Conservation (phyloP, 2,888 invertebrate genomes). For the Agriopis marginaria region DNA sequence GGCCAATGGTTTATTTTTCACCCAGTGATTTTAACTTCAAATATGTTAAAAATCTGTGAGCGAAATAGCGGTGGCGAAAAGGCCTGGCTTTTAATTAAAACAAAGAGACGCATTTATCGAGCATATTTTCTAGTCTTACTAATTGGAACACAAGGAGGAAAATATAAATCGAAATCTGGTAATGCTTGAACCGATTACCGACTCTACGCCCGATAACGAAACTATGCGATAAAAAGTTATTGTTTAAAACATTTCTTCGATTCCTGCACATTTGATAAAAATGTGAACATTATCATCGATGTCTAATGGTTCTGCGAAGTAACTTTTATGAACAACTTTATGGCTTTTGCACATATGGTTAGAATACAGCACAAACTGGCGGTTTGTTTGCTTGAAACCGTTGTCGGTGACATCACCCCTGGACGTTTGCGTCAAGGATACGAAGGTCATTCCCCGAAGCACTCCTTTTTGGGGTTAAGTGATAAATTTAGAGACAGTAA, state of each 20-base stretch:
- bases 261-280: conserved; percentile 21
- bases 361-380: conserved; percentile 48
- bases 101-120: background rate
- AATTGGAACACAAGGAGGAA: conserved; percentile 2
- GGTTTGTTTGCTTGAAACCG: conserved; percentile 40
- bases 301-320: conserved; percentile 6
- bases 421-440: conserved; percentile 49
- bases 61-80: too few species aligned
- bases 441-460: conserved; percentile 47
- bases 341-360: conserved; percentile 51
- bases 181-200: conserved; percentile 59
- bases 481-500: conserved; percentile 23
- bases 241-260: conserved; percentile 42
- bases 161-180: conserved; percentile 48
- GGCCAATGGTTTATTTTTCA: too few species aligned
- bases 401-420: conserved; percentile 57
- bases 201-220: conserved; percentile 56
- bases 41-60: too few species aligned
- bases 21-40: too few species aligned
- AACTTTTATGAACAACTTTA: conserved; percentile 32
- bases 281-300: conserved; percentile 8
- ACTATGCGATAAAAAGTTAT: conserved; percentile 60
- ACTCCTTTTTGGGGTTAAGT: conserved; percentile 24
- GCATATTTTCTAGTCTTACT: background rate
- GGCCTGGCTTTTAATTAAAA: background rate